Conservation (phyloP, 2,888 invertebrate species). For the Megamerina dolium region DNA sequence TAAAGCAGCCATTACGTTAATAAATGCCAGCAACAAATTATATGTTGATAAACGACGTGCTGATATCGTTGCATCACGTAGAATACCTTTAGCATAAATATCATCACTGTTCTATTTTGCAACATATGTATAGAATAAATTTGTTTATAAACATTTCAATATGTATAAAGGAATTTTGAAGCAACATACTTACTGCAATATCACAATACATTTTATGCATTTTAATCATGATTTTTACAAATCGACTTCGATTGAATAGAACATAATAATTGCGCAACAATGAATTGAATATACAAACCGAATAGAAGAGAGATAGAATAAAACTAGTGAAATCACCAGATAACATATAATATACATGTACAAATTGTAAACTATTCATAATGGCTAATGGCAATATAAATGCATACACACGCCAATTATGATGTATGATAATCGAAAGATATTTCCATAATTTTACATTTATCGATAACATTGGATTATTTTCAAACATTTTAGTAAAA, state of each 20-base stretch:
- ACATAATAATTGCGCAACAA: slow-evolving; percentile 37
- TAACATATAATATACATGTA: slow-evolving; percentile 31
- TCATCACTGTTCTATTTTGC: slow-evolving; percentile 24
- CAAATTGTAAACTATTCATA: slow-evolving; percentile 37
- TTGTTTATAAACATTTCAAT: too few species aligned
- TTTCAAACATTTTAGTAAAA: too few species aligned
- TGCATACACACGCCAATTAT: slow-evolving; percentile 28
- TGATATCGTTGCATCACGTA: slow-evolving; percentile 24
- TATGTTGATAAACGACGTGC: slow-evolving; percentile 35
- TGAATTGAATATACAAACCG: slow-evolving; percentile 35
- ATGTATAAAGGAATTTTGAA: too few species aligned
- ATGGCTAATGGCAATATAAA: slow-evolving; percentile 33
- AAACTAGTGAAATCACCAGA: slow-evolving; percentile 33
- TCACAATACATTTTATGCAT: slow-evolving; percentile 29
- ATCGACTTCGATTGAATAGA: slow-evolving; percentile 29
- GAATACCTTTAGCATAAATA: slow-evolving; percentile 18
- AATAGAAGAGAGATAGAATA: slow-evolving; percentile 37
- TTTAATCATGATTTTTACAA: slow-evolving; percentile 35
- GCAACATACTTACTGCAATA: slow-evolving; percentile 29
- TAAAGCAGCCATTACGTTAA: slow-evolving; percentile 32
- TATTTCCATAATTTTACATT: slow-evolving; percentile 39
- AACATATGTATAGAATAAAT: neutral
- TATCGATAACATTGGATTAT: slow-evolving; percentile 36
- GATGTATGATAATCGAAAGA: slow-evolving; percentile 31
- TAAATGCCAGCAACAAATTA: slow-evolving; percentile 33